Base-by-base conservation (phyloP, 2,797 vertebrate species). In the Enteromius treurensis region DNA sequence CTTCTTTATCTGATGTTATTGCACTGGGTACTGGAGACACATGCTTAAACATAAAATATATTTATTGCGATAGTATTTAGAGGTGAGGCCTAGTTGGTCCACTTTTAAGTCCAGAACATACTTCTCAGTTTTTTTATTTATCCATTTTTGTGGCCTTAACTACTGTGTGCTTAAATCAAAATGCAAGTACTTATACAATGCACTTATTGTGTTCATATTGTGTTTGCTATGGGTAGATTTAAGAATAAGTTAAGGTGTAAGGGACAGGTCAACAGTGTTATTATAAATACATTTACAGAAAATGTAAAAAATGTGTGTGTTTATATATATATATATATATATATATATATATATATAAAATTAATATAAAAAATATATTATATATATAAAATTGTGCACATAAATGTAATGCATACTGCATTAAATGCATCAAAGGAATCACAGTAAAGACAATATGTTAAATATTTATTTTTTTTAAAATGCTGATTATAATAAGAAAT, bases 1-100 rank as follows among this genome's bases (percentile, higher is more conserved):
- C 60, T 42, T 76, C 23, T 67, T 82, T 42, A 82, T 67, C 45
- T 32, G 34, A 76, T 82, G 71, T 76, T 82, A 67, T 82, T 75
- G 34, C 71, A 55, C 34, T n/a, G 45, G 32, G 71, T 67, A 32
- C 32, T 75, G 71, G 65, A 82, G 32, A 75, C 32, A 75, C 45
- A 26, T 53, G 34, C 58, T 77, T 77, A 77, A 47, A 75, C 40
- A 64, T 73, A 73, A n/a, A 32, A 69, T 62, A 34, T 60, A 62
- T 81, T 42, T 68, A 79, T 55, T 23, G 62, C 10, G 0, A 29
- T 55, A 53, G 2, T 26, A 11, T 40, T 26, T 40, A 17, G 17
- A 69, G 21, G 23, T 15, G 34, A 53, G 13, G n/a, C 21, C 13
- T 10, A 40, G 14, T 51, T 51, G 64, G 53, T 19, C 23, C 77